These are phyloP conservation scores for Chrysaora quinquecirrha DNA, from an alignment of 30 jellyfish, hydroid and myxozoan species.

Conservation along the genomic window DNA sequence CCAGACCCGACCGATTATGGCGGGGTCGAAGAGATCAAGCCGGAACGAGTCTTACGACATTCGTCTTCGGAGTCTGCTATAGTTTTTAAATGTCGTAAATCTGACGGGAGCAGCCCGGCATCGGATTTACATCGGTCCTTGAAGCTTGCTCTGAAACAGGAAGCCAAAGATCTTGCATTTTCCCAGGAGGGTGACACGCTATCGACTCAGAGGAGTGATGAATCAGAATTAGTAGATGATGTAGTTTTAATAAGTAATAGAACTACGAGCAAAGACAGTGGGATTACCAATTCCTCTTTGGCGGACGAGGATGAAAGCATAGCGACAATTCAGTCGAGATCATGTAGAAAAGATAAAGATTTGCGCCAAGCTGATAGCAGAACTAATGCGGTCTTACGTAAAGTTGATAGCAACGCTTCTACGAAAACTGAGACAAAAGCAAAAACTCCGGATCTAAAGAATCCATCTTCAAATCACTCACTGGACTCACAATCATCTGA, in stretches of 20 bases:
- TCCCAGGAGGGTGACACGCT: neutral
- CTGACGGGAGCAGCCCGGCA: neutral
- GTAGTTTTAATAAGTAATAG: too few species aligned
- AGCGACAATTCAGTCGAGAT: slow-evolving; percentile 6
- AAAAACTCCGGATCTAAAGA: neutral
- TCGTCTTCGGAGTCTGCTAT: slow-evolving; percentile 57
- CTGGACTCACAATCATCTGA: neutral
- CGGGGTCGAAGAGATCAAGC: slow-evolving; percentile 56
- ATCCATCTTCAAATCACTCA: neutral
- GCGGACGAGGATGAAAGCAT: neutral
- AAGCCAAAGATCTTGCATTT: neutral
- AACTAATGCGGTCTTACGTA: neutral
- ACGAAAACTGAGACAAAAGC: too few species aligned
- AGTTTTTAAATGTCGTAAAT: neutral
- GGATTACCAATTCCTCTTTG: neutral
- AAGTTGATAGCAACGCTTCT: neutral
- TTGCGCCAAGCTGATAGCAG: neutral
- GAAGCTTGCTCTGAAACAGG: neutral
- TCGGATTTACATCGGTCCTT: neutral
- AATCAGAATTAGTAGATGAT: neutral
- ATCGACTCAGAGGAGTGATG: neutral
- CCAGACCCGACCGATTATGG: slow-evolving; percentile 25
- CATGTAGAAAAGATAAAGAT: too few species aligned
- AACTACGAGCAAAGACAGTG: neutral
- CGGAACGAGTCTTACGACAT: slow-evolving; percentile 41